A percentile compares a stretch with the other conserved stretches of the same genome.
phyloP scores from a whole-genome alignment of 2,113 vertebrate genomes.

The Eolophus roseicapilla region DNA sequence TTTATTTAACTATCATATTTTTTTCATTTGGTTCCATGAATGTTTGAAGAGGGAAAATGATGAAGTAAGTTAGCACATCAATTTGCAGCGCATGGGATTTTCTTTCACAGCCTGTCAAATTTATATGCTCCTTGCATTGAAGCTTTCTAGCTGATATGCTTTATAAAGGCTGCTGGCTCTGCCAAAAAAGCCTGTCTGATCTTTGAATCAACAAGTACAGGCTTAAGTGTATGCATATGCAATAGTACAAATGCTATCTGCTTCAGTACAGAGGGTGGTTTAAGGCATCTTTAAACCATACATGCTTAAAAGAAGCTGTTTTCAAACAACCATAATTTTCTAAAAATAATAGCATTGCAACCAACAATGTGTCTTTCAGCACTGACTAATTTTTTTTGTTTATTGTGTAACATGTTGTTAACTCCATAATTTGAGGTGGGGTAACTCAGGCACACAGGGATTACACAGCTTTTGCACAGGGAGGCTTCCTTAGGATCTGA shows the following conservation, averaged over 20 bases:
- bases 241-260: background rate
- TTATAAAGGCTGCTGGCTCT: background rate
- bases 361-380: constrained; percentile 11
- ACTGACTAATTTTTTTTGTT: background rate
- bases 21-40: background rate
- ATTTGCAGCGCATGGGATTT: background rate
- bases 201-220: background rate
- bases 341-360: background rate
- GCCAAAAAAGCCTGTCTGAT: background rate
- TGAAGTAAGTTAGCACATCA: background rate
- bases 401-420: background rate
- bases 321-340: background rate
- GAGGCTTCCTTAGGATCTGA: background rate
- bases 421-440: constrained; percentile 21
- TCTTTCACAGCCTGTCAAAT: background rate
- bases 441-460: background rate
- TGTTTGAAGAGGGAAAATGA: background rate
- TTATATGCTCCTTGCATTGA: background rate
- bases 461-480: background rate
- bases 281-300: background rate
- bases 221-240: background rate
- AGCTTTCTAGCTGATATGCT: background rate
- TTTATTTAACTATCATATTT: background rate
- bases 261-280: background rate
- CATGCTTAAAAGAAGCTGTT: background rate